These are phyloP conservation scores for Stegana nigrithorax DNA, from an alignment of 2,888 invertebrate species.

Conservation along the genomic window DNA sequence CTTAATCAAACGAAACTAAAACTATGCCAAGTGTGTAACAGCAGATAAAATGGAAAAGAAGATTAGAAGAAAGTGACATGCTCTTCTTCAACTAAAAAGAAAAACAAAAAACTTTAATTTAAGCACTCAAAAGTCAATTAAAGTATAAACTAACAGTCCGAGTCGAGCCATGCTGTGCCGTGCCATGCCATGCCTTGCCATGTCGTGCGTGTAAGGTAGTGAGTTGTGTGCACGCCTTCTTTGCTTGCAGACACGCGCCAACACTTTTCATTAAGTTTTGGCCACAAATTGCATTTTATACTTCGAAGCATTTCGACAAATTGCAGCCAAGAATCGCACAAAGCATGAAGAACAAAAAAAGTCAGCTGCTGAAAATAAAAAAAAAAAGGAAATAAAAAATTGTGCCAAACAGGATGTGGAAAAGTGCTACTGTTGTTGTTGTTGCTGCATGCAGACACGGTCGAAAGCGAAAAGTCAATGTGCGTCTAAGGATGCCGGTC, in stretches of 20 bases:
- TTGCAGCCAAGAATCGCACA: not conserved
- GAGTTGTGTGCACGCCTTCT: constrained; percentile 2
- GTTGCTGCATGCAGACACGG: not conserved
- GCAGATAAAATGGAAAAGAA: too few relatives aligned
- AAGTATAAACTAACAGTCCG: constrained; percentile 6
- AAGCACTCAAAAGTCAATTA: constrained; percentile 4
- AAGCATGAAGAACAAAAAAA: not conserved
- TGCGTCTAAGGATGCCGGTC: not conserved
- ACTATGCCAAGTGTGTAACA: too few relatives aligned
- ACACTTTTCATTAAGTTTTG: constrained; percentile 32
- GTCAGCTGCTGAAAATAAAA: not conserved
- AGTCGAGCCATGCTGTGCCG: not conserved
- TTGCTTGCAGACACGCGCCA: constrained; percentile 31
- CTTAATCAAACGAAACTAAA: too few relatives aligned
- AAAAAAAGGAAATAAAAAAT: not conserved
- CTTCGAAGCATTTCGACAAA: constrained; percentile 1
- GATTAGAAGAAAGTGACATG: too few relatives aligned
- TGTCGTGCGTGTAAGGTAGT: not conserved
- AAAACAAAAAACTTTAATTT: too few relatives aligned
- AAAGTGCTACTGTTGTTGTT: too few relatives aligned
- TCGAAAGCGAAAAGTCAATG: not conserved
- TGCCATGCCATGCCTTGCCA: not conserved
- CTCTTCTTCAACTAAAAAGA: too few relatives aligned
- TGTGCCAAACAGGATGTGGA: not conserved
- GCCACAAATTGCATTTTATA: constrained; percentile 12